Base-by-base conservation (phyloP, 2,113 vertebrate species). In the Candoia aspera region DNA sequence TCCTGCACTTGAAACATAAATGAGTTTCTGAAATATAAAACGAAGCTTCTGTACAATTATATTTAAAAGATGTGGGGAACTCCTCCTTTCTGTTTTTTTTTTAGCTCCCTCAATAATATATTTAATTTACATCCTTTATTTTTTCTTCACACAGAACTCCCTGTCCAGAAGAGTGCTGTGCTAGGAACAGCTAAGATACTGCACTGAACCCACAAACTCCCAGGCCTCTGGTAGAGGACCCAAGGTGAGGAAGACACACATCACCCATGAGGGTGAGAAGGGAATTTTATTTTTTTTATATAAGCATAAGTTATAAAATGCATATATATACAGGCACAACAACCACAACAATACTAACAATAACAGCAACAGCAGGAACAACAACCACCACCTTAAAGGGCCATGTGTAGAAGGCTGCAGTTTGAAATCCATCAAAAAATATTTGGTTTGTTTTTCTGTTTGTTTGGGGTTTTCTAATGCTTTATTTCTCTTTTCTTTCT, bases 1-100 rank as follows among this genome's bases (percentile, higher is more conserved):
- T 12, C 88, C 55, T 95, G 3, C 0, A 9, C 1, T 3, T 79
- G 92, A 26, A 84, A 90, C 37, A 68, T 92, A 92, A 93, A 93
- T 90, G 23, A 57, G 64, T 23, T 12, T 89, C 57, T 95, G 4
- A 0, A 4, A 1, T 3, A 79, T 79, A 79, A 79, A 79, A 79
- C 33, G 85, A 96, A 94, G 21, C 17, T 21, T 79, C 57, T 73
- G 53, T 90, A 88, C 84, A 90, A 55, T 29, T 90, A 17, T 17
- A 84, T 84, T 21, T 86, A n/a, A 11, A 0, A 11, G 26, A 42
- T 6, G 3, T 90, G 59, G n/a, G 49, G 19, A 54, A 49, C 49
- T 73, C 46, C 29, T 73, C 8, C 17, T 49, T 89, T 88, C 57
- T 10, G 26, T 2, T 53, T 13, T 17, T 17, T 89, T 89, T 89